Evolutionary conservation across 2,888 invertebrate species (phyloP), one percentile per base, ranked within the genome.

Genomic region (Marasmarcha lunaedactyla): DNA sequence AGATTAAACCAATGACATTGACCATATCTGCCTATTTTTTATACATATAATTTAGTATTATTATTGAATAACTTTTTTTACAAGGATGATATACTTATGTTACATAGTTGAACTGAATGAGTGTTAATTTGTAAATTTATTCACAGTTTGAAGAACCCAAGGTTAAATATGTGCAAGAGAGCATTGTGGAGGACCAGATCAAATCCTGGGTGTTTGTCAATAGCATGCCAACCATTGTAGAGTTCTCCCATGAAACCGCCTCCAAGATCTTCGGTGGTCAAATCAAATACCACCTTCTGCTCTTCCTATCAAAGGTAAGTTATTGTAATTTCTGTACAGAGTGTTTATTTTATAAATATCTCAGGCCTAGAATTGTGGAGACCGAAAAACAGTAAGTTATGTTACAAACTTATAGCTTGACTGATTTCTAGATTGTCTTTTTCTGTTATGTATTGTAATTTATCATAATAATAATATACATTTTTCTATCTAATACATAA

Each of bases 261-360:
- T 93, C 95, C 67, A 97, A 97, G 79, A 97, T 99, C 81, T 99
- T 99, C 70, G 96, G 97, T 40, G 98, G 98, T 52, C 94, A 96
- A 44, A 94, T 99, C 83, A 98, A 98, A 85, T 94, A 92, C 60
- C 99, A 99, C 79, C 88, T 98, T 52, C 87, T 99, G 47, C 81
- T 99, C 63, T 99, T 99, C 89, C 86, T 98, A 57, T 95, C 94
- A 64, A 95, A 97, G 84, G 84, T 84, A 59, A 12, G 14, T 33
- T n/a, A n/a, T n/a, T n/a, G n/a, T 25, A 25, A 25, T 7, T 25
- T 25, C 5, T 25, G 26, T 7, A 25, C 26, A 25, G 26, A 25
- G 10, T 25, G 5, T 25, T 7, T 25, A 10, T 25, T 25, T 25
- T 25, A 7, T 25, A 25, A 25, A 7, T 5, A 25, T 25, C n/a